These are phyloP conservation scores for Paradisaea rubra DNA, from an alignment of 2,113 vertebrate genomes.

Conservation along the genomic window DNA sequence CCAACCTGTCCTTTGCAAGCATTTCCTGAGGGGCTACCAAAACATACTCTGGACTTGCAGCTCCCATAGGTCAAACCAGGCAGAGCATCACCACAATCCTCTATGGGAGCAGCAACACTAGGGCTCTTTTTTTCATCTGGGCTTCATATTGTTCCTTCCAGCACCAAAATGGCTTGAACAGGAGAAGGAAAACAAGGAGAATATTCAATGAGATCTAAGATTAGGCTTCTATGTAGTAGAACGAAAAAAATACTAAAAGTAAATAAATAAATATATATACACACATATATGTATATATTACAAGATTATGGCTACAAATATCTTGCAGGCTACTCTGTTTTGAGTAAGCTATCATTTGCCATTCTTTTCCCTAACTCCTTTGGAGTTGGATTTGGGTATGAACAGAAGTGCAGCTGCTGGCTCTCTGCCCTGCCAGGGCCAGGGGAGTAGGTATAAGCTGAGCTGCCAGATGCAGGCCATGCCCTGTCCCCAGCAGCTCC, in stretches of 20 bases:
- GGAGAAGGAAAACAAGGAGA: neutral
- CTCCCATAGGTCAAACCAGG: neutral
- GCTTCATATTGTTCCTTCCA: neutral
- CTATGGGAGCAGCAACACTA: neutral
- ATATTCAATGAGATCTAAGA: neutral
- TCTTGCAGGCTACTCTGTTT: neutral
- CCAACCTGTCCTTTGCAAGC: neutral
- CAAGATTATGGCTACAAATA: neutral
- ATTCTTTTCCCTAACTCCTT: neutral
- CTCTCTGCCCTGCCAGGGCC: neutral
- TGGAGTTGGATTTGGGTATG: neutral
- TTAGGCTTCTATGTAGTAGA: neutral
- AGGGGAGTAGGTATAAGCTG: neutral
- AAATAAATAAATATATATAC: neutral
- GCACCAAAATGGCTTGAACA: neutral
- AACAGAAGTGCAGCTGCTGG: neutral
- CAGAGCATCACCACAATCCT: neutral
- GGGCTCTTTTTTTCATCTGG: neutral
- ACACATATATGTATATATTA: neutral
- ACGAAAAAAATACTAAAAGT: neutral
- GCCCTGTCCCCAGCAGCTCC: neutral
- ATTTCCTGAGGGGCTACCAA: neutral
- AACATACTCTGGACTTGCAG: neutral
- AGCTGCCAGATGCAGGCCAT: neutral
- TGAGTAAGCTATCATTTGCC: neutral